phyloP scores from a whole-genome alignment of 2,797 vertebrate genomes.

The Astyanax mexicanus region DNA sequence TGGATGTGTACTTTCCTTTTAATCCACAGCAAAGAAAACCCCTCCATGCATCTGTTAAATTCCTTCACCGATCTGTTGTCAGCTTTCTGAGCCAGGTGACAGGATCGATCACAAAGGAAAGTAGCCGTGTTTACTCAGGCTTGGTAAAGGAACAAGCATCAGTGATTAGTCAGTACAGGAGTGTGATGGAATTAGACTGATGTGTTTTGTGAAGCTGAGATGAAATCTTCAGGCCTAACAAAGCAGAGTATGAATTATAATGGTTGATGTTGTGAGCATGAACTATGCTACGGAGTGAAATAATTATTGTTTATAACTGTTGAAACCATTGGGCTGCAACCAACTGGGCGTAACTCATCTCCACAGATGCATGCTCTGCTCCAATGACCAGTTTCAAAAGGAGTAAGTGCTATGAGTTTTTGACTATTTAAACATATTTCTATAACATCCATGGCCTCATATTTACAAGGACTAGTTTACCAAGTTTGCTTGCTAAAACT shows the following conservation, averaged over 20 bases:
- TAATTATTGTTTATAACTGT: background rate
- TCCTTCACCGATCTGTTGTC: background rate
- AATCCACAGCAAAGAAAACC: background rate
- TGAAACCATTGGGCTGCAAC: background rate
- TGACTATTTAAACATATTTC: too few species aligned
- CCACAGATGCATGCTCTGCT: background rate
- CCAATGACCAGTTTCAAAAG: too few species aligned
- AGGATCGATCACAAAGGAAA: background rate
- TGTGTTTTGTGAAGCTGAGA: background rate
- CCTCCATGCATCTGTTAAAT: background rate
- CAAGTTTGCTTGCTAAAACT: too few species aligned
- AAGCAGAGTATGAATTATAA: background rate
- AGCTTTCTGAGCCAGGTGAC: background rate
- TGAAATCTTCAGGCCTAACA: slow-evolving; percentile 1
- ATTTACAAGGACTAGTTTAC: too few species aligned
- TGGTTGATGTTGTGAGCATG: background rate
- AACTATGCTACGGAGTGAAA: background rate
- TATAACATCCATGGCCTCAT: too few species aligned
- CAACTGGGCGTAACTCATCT: background rate
- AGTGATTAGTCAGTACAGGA: background rate
- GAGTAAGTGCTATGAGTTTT: too few species aligned
- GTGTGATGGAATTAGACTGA: background rate
- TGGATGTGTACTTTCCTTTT: background rate
- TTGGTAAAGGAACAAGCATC: background rate
- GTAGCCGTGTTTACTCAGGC: background rate